Base-by-base conservation (phyloP, 2,888 invertebrate species). In the Napeogenes sylphis region DNA sequence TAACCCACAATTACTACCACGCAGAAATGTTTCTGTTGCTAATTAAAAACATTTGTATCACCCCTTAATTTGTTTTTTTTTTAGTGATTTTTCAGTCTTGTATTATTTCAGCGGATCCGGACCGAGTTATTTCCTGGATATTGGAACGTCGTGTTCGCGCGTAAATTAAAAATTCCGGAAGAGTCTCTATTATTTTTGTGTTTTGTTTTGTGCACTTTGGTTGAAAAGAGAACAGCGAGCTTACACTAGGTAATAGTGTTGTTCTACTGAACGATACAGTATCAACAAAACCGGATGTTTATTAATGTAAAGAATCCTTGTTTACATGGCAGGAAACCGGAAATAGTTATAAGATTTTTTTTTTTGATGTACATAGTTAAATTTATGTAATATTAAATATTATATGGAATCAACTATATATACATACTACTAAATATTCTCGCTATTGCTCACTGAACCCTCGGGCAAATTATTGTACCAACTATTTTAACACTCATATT, bases 121-220 rank as follows among this genome's bases (percentile, higher is more conserved):
- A n/a, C 55, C 56, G 54, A 60, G 51, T 58, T 51, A 58, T 61
- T 57, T 42, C 45, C 60, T 69, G 69, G 70, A 70, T 67, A 70
- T 71, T 70, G 65, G 66, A 68, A 57, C 67, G 56, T 58, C 67
- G 62, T 62, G 66, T 63, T 57, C 65, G 67, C 61, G 69, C 66
- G 69, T 68, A 73, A 72, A 72, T 73, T 71, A 71, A 73, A 74
- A 73, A 74, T 70, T 71, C 70, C 72, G 58, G 65, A 68, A 69
- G 68, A 69, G 66, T 65, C 61, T 75, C 75, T 79, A 65, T 67
- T 71, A 81, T 81, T 80, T 80, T 82, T 80, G 75, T 77, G 72
- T 69, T 71, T 75, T 79, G 74, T 75, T 71, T 75, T 66, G 56
- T 65, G 59, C 61, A 63, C 56, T 62, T 58, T 70, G 61, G 55